Percentiles rank a stretch among this genome's conserved stretches.
These are phyloP conservation scores for Catocala nupta DNA, from an alignment of 2,888 invertebrate genomes.

Conservation along the genomic window DNA sequence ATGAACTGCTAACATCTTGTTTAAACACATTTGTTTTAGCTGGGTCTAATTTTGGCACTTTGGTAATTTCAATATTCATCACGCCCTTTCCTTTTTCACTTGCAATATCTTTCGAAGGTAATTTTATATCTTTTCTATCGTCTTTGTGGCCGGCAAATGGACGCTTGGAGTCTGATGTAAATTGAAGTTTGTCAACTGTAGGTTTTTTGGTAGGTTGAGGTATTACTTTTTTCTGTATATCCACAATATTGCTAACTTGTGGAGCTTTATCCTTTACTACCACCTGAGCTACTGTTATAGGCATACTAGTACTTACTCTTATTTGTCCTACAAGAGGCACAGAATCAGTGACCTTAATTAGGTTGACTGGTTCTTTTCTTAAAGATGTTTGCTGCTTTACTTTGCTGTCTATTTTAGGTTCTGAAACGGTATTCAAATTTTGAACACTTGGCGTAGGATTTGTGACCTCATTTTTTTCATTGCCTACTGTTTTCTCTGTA, in stretches of 20 bases:
- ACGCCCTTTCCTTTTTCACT: constrained; percentile 13
- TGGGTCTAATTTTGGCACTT: constrained; percentile 36
- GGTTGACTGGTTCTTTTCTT: constrained; percentile 20
- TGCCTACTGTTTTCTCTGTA: constrained; percentile 9
- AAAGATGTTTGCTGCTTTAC: constrained; percentile 4
- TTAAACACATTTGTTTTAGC: constrained; percentile 27
- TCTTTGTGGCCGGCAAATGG: not conserved
- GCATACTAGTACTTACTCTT: constrained; percentile 17
- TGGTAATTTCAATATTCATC: constrained; percentile 24
- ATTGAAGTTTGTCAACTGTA: constrained; percentile 8
- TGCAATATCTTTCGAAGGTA: constrained; percentile 12
- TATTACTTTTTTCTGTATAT: constrained; percentile 15
- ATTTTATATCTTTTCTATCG: constrained; percentile 18
- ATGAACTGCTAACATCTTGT: constrained; percentile 34
- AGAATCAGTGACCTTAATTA: constrained; percentile 16
- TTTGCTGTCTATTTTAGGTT: constrained; percentile 14
- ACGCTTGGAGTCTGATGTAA: constrained; percentile 5
- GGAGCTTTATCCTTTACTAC: constrained; percentile 1
- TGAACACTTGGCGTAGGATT: not conserved
- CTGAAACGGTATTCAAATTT: not conserved
- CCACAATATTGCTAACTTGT: not conserved
- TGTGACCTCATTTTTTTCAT: not conserved
- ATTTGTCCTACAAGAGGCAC: constrained; percentile 9
- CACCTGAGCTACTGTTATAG: not conserved
- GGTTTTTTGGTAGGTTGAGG: constrained; percentile 8